Conservation (phyloP, 2,888 invertebrate species). For the Ryuthela nishihirai region DNA sequence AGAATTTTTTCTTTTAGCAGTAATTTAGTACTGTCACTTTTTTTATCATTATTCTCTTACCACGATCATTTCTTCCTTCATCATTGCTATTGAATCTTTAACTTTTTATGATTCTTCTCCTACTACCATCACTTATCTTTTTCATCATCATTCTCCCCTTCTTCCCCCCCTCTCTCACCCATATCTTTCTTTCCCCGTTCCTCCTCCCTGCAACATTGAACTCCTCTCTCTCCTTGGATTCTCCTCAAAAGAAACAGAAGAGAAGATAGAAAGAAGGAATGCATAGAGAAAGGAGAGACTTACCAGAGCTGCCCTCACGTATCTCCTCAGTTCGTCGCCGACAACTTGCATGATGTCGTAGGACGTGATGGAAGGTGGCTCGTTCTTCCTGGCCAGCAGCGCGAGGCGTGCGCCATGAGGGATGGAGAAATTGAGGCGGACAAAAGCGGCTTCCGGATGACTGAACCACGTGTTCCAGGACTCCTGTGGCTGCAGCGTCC, state of each 20-base stretch:
- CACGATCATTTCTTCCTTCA: too few species aligned
- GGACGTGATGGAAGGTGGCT: conserved; percentile 91
- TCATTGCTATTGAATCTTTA: neutral
- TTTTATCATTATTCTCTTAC: too few species aligned
- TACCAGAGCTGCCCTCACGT: conserved; percentile 30
- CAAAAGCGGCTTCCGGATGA: conserved; percentile 88
- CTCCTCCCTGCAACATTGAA: neutral
- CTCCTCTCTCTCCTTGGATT: neutral
- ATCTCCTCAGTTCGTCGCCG: conserved; percentile 53
- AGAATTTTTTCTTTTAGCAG: too few species aligned
- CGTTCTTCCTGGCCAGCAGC: conserved; percentile 88
- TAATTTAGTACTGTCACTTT: too few species aligned
- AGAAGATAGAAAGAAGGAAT: too few species aligned
- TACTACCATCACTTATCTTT: neutral
- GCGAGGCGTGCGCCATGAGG: conserved; percentile 59
- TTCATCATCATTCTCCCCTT: neutral
- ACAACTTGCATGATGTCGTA: conserved; percentile 93
- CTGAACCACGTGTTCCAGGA: conserved; percentile 98
- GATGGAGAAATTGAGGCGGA: conserved; percentile 84
- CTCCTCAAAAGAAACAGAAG: too few species aligned
- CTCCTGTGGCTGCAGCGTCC: conserved; percentile 87
- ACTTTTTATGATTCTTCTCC: neutral
- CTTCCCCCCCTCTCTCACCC: neutral
- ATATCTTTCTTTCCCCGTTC: neutral
- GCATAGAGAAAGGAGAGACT: too few species aligned